These are phyloP conservation scores for Hypsibius dujardini DNA, from an alignment of 1,140 invertebrate genomes.

Conservation along the genomic window DNA sequence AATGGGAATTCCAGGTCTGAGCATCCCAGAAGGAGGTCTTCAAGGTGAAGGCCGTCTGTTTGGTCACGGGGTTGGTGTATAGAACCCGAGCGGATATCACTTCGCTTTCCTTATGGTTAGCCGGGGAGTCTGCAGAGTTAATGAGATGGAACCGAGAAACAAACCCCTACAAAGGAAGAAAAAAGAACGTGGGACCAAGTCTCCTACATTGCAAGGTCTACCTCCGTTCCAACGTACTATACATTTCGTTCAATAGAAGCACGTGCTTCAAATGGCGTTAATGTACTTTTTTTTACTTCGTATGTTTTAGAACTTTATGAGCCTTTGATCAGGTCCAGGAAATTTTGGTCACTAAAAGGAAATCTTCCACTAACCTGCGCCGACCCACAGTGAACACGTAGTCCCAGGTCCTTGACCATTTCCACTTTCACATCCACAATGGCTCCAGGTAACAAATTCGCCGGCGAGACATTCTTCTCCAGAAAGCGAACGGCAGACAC, in stretches of 20 bases:
- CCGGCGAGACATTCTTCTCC: constrained; percentile 19
- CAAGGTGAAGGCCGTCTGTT: constrained; percentile 13
- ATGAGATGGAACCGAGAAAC: constrained; percentile 13
- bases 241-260: too few species aligned
- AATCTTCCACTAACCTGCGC: constrained; percentile 1
- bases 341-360: too few species aligned
- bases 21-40: constrained; percentile 1
- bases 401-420: constrained; percentile 26
- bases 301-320: too few species aligned
- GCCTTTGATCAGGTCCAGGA: too few species aligned
- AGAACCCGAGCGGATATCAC: background rate
- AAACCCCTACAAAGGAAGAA: too few species aligned
- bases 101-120: constrained; percentile 7
- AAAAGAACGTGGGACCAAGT: too few species aligned
- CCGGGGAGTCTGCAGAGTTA: background rate
- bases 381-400: constrained; percentile 25
- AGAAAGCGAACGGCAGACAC: constrained; percentile 13
- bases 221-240: background rate
- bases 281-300: too few species aligned
- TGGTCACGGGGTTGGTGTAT: constrained; percentile 11
- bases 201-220: background rate
- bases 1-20: background rate
- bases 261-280: too few species aligned
- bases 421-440: constrained; percentile 28
- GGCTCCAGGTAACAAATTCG: constrained; percentile 11